Percentiles rank a stretch among this genome's conserved stretches.
phyloP scores from a whole-genome alignment of 2,888 invertebrate species.

The Pasiphila rectangulata region DNA sequence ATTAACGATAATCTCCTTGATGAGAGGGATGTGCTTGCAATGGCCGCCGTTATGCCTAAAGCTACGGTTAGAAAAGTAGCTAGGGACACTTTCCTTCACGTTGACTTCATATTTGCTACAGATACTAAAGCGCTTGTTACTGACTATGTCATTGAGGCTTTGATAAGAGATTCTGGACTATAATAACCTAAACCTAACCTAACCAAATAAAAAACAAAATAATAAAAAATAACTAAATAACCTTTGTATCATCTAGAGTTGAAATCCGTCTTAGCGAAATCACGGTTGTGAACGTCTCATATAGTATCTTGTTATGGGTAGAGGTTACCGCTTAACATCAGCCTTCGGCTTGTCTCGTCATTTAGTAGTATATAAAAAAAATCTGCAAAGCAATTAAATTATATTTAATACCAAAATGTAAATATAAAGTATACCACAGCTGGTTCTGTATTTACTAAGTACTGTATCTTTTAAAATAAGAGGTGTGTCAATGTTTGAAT shows the following conservation, averaged over 20 bases:
- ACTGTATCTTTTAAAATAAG: too few relatives aligned
- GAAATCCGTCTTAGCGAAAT: too few relatives aligned
- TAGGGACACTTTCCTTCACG: constrained; percentile 49
- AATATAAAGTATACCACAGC: background rate
- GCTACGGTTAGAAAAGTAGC: constrained; percentile 47
- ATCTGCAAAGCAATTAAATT: too few relatives aligned
- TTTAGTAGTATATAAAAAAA: too few relatives aligned
- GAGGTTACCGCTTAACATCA: background rate
- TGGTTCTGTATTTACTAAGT: too few relatives aligned
- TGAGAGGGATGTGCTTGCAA: constrained; percentile 53
- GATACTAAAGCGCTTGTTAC: constrained; percentile 59
- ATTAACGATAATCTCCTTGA: constrained; percentile 48
- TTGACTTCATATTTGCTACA: constrained; percentile 45
- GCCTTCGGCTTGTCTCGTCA: too few relatives aligned
- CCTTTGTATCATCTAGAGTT: too few relatives aligned
- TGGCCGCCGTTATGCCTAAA: constrained; percentile 55
- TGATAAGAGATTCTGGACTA: constrained; percentile 26
- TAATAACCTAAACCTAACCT: background rate
- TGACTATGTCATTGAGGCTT: constrained; percentile 46
- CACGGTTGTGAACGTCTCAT: too few relatives aligned
- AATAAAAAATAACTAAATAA: too few relatives aligned
- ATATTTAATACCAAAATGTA: background rate
- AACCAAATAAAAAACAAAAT: too few relatives aligned
- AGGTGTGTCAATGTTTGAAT: too few relatives aligned
- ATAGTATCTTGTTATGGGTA: background rate